Conservation (phyloP, 2,888 invertebrate species). For the Tortricodes alternella region DNA sequence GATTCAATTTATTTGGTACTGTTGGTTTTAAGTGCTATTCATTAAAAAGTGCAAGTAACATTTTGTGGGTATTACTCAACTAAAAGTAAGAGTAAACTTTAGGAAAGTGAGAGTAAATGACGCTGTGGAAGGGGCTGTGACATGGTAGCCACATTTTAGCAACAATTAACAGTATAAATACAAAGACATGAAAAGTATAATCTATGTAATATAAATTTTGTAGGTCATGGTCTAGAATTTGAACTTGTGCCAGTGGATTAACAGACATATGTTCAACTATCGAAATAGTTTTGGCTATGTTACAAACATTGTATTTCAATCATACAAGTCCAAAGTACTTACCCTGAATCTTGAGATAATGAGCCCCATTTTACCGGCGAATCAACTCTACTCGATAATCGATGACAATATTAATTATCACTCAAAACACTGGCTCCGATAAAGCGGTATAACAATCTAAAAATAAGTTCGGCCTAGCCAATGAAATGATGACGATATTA, state of each 20-base stretch:
- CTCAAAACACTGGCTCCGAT: conserved; percentile 49
- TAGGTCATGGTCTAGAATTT: conserved; percentile 64
- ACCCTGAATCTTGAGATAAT: conserved; percentile 87
- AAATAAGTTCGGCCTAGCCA: conserved; percentile 71
- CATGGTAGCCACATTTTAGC: not conserved
- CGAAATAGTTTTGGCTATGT: conserved; percentile 70
- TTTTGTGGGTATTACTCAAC: not conserved
- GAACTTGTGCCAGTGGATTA: conserved; percentile 71
- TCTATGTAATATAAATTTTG: conserved; percentile 27
- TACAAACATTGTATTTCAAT: conserved; percentile 47
- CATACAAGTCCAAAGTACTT: conserved; percentile 61
- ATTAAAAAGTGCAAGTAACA: not conserved
- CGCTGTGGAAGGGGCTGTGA: not conserved
- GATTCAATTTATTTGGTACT: no score
- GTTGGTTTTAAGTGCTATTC: not conserved
- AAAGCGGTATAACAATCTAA: conserved; percentile 57
- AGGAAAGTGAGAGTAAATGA: not conserved
- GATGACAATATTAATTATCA: conserved; percentile 42
- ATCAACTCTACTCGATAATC: conserved; percentile 37
- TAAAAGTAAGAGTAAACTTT: conserved; percentile 4
- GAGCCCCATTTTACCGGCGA: conserved; percentile 80
- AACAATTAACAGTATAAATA: not conserved
- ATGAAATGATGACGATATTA: conserved; percentile 63
- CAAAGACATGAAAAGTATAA: not conserved
- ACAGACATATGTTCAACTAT: conserved; percentile 47